A percentile compares a stretch with the other conserved stretches of the same genome.
These are phyloP conservation scores for Mythimna albipuncta DNA, from an alignment of 2,888 invertebrate genomes.

Conservation along the genomic window DNA sequence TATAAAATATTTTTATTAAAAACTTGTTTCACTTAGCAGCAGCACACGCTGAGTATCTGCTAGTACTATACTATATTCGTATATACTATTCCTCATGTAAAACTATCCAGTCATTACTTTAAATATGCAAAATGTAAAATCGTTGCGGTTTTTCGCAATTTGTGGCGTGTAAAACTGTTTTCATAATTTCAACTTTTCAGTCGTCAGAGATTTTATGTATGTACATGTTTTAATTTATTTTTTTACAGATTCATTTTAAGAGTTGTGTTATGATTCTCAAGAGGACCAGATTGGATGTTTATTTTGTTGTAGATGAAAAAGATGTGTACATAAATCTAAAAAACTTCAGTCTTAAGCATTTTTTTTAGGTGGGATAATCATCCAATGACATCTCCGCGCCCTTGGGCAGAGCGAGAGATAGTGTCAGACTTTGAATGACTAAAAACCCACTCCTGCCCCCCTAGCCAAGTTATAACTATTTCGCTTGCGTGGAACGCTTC, in stretches of 20 bases:
- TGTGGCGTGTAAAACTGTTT: constrained; percentile 9
- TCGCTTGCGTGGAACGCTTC: too few species aligned
- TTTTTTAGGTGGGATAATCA: too few species aligned
- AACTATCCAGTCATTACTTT: neutral
- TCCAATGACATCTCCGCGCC: too few species aligned
- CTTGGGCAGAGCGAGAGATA: too few species aligned
- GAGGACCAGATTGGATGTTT: neutral
- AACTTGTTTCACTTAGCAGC: too few species aligned
- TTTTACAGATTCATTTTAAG: neutral
- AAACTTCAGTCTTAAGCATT: too few species aligned
- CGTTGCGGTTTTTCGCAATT: neutral
- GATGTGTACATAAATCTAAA: too few species aligned
- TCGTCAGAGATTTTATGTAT: neutral
- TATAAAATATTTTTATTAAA: too few species aligned
- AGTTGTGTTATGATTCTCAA: neutral
- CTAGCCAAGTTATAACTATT: too few species aligned
- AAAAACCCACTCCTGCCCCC: too few species aligned
- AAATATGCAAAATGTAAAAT: constrained; percentile 25
- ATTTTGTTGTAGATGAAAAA: neutral
- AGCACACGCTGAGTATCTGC: too few species aligned
- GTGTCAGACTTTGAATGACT: too few species aligned
- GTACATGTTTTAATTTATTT: constrained; percentile 1
- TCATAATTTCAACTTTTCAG: constrained; percentile 2
- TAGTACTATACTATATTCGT: constrained; percentile 4
- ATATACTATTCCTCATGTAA: neutral